Evolutionary conservation across 2,113 vertebrate species (phyloP).

Genomic region (Lagopus muta): DNA sequence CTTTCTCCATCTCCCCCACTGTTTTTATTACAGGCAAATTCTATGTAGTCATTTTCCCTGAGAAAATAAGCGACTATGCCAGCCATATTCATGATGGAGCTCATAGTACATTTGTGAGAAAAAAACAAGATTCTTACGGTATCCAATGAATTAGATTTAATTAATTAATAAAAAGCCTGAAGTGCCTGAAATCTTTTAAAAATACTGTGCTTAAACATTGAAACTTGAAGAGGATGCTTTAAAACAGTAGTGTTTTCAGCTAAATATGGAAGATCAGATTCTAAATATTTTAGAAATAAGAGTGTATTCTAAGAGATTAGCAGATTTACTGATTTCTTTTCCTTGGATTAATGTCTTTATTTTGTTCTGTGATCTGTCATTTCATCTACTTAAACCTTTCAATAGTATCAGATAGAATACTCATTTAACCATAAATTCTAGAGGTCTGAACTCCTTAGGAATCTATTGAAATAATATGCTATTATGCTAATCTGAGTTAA

Average conservation of each 20-base stretch:
- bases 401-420: neutral
- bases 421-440: neutral
- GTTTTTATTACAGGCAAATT: neutral
- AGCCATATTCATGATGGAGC: neutral
- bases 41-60: neutral
- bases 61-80: neutral
- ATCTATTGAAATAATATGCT: neutral
- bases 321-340: neutral
- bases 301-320: neutral
- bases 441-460: neutral
- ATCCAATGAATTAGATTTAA: neutral
- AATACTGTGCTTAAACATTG: rapidly evolving
- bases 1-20: rapidly evolving
- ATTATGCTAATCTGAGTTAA: neutral
- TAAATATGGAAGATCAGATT: neutral
- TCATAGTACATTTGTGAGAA: neutral
- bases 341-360: neutral
- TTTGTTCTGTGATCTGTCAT: neutral
- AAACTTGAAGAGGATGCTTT: neutral
- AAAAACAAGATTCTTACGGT: neutral
- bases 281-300: neutral
- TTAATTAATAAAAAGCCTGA: neutral
- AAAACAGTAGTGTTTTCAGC: neutral
- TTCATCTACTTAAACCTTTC: neutral
- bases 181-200: neutral